Conservation (phyloP, 2,888 invertebrate species). For the Cephalotes varians region DNA sequence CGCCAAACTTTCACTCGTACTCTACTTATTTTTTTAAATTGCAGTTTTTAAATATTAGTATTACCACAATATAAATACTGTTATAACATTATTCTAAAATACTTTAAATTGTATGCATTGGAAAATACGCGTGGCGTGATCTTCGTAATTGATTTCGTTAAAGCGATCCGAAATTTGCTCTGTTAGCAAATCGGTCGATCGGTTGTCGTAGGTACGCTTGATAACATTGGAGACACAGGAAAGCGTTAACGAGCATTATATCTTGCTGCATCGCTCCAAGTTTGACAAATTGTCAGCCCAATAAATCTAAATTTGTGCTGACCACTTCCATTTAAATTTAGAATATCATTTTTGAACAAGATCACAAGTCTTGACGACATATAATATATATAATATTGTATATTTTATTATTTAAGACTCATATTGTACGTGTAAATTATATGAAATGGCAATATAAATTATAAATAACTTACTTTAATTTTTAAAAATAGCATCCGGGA, state of each 20-base stretch:
- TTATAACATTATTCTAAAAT: neutral
- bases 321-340: conserved; percentile 55
- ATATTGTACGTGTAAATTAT: neutral
- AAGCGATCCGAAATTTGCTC: neutral
- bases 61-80: neutral
- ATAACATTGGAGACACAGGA: neutral
- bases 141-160: conserved; percentile 52
- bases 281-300: conserved; percentile 57
- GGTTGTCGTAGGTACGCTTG: neutral
- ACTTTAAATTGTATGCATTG: neutral
- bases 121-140: neutral
- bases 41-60: neutral
- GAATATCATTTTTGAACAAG: conserved; percentile 54
- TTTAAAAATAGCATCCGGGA: neutral
- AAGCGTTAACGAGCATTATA: conserved; percentile 30
- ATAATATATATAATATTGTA: neutral
- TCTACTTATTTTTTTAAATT: neutral
- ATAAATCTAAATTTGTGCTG: conserved; percentile 75
- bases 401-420: neutral
- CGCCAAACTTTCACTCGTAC: neutral
- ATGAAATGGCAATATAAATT: neutral
- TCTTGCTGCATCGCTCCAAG: neutral
- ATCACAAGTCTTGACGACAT: neutral
- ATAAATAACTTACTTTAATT: neutral
- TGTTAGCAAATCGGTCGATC: neutral